These are phyloP conservation scores for Kobus ellipsiprymnus DNA, from an alignment of 2,113 vertebrate genomes.

Conservation along the genomic window DNA sequence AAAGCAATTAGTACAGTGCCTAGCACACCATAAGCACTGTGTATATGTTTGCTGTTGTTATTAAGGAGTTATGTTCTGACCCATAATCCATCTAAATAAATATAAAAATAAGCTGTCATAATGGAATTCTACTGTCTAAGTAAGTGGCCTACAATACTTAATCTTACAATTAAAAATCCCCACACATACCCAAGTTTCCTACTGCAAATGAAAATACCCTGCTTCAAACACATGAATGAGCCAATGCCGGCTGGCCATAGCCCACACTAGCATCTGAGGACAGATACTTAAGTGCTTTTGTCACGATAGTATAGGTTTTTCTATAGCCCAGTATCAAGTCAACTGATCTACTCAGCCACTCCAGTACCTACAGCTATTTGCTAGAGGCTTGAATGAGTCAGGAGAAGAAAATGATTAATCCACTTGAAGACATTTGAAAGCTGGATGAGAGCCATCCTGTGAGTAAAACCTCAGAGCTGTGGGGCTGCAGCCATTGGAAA, in stretches of 20 bases:
- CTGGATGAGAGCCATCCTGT: conserved; percentile 56
- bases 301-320: conserved; percentile 60
- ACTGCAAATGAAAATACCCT: neutral
- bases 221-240: conserved; percentile 9
- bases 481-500: conserved; percentile 62
- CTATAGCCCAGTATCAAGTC: conserved; percentile 60
- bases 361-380: conserved; percentile 74
- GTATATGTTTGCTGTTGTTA: neutral
- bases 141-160: neutral
- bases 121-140: conserved; percentile 1
- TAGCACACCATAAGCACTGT: conserved; percentile 9
- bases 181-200: neutral
- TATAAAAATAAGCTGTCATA: neutral
- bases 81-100: neutral
- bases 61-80: neutral
- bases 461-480: conserved; percentile 67
- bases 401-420: conserved; percentile 77
- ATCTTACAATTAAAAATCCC: neutral
- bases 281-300: conserved; percentile 56
- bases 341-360: conserved; percentile 59
- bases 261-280: conserved; percentile 54
- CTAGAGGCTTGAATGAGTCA: conserved; percentile 73
- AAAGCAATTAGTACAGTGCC: neutral
- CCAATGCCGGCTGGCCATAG: neutral
- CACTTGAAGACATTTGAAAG: conserved; percentile 71